These are phyloP conservation scores for Radopholus similis DNA, from an alignment of 1,140 invertebrate genomes.

Conservation along the genomic window DNA sequence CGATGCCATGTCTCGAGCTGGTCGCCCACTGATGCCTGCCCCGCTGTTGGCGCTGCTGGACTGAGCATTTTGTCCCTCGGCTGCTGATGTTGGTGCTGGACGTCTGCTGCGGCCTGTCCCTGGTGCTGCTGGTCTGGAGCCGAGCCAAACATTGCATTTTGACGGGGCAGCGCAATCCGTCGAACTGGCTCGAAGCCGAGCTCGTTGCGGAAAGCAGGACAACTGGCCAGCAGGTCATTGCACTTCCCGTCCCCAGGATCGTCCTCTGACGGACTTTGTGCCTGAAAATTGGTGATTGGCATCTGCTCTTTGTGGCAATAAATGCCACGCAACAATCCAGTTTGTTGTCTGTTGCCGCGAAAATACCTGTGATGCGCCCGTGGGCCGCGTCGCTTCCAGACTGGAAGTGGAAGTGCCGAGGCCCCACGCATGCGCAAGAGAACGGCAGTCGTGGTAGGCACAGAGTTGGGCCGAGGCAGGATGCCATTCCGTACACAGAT, in stretches of 20 bases:
- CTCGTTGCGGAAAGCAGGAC: constrained; percentile 59
- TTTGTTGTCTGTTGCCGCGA: too few species aligned
- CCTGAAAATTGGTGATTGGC: constrained; percentile 17
- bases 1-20: constrained; percentile 53
- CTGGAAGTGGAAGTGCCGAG: constrained; percentile 42
- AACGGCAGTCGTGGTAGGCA: constrained; percentile 58
- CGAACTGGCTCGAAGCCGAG: constrained; percentile 54
- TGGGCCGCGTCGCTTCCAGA: constrained; percentile 45
- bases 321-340: neutral
- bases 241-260: constrained; percentile 56
- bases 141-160: too few species aligned
- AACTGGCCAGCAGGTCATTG: constrained; percentile 53
- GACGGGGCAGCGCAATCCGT: constrained; percentile 46
- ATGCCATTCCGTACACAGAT: constrained; percentile 38
- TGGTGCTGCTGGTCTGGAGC: neutral
- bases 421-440: constrained; percentile 53
- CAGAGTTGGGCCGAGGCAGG: constrained; percentile 52
- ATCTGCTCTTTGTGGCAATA: neutral
- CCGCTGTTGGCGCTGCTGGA: too few species aligned
- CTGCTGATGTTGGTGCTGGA: neutral
- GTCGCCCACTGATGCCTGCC: constrained; percentile 11
- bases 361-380: constrained; percentile 48
- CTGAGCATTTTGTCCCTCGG: too few species aligned
- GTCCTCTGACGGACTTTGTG: constrained; percentile 55
- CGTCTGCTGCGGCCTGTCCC: neutral